Evolutionary conservation across 2,797 vertebrate species (phyloP), one percentile per base, ranked within the genome.

Genomic region (Pseudomugil tenellus): DNA sequence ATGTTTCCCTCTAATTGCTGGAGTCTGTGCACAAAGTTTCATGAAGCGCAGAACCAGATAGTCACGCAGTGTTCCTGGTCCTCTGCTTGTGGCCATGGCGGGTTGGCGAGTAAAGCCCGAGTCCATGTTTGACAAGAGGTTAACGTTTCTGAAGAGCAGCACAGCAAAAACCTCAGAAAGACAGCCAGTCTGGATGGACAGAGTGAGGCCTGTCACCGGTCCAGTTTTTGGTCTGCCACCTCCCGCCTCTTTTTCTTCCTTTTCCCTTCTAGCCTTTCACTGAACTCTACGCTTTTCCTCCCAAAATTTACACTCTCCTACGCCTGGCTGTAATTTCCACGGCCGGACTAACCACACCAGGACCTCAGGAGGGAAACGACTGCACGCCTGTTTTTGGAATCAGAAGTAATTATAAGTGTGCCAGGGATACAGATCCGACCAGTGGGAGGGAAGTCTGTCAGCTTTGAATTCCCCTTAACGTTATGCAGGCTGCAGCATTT

Each of bases 101-200:
- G 80, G 66, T 83, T 87, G 81, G 85, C 81, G 35, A 68, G 72
- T 31, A 0, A 49, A 49, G 73, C 63, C 77, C 49, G 1, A 63
- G 67, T 58, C 69, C 76, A 35, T 89, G 92, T 90, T 91, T 63
- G 84, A 92, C 91, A 89, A 92, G 83, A 91, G 90, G 91, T 93
- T 93, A 91, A 92, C 66, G 83, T 84, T 88, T 85, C 79, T 82
- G 72, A 75, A 49, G 89, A 92, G 77, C 83, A 58, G 79, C 76
- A 72, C 76, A 67, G 84, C 79, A 79, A 84, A 43, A 90, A 85
- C 90, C 87, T 57, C 91, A 91, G 84, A 84, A 93, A 93, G 91
- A 87, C 90, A 91, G 90, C 84, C 86, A 90, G 87, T 89, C 88
- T 91, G 90, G 84, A 91, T 48, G 77, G 82, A 85, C 60, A 65